Conservation (phyloP, 2,888 invertebrate species). For the Lasiommata megera region DNA sequence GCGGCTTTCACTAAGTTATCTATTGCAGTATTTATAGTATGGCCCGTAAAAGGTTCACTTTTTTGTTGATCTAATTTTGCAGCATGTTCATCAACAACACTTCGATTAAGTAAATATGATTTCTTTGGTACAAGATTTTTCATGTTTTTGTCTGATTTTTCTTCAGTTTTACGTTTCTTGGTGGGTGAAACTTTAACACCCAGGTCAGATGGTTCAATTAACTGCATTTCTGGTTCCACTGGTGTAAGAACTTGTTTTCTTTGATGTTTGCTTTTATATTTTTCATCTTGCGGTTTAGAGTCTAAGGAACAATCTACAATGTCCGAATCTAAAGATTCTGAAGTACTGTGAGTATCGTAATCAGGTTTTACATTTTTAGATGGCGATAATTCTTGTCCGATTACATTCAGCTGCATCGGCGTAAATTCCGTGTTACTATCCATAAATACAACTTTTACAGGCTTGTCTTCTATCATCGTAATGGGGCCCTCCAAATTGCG, state of each 20-base stretch:
- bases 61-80: constrained; percentile 37
- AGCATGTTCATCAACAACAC: constrained; percentile 42
- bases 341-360: constrained; percentile 45
- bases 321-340: constrained; percentile 62
- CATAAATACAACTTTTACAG: constrained; percentile 71
- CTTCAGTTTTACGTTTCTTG: constrained; percentile 65
- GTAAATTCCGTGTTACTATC: constrained; percentile 54
- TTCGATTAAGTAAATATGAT: constrained; percentile 62
- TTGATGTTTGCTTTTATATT: constrained; percentile 68
- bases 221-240: constrained; percentile 69
- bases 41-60: constrained; percentile 38
- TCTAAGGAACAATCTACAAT: constrained; percentile 50
- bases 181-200: constrained; percentile 61
- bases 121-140: constrained; percentile 66
- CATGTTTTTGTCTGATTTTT: constrained; percentile 51
- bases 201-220: constrained; percentile 67
- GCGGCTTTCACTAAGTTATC: constrained; percentile 75
- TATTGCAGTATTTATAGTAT: constrained; percentile 62
- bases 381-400: constrained; percentile 64
- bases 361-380: constrained; percentile 45
- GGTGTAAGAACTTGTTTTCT: constrained; percentile 76
- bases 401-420: constrained; percentile 56
- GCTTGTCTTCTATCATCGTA: constrained; percentile 71
- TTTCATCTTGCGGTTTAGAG: constrained; percentile 54
- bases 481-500: constrained; percentile 60